Conservation (phyloP, 2,797 vertebrate species). For the Chloroceryle amazona region DNA sequence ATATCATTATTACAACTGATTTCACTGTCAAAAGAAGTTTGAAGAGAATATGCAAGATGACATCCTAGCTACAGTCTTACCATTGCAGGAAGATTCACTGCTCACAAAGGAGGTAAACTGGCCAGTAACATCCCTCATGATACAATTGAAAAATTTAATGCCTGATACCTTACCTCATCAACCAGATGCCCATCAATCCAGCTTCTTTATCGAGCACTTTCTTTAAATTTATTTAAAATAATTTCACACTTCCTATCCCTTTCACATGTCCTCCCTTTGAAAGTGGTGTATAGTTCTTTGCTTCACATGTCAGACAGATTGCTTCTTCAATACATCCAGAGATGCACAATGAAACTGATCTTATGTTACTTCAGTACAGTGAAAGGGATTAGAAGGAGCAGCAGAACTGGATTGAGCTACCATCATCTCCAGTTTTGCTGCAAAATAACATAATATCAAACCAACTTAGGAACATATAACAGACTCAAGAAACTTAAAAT, state of each 20-base stretch:
- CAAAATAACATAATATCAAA: not conserved
- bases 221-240: not conserved
- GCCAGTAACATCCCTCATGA: not conserved
- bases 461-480: not conserved
- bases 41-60: not conserved
- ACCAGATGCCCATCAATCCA: not conserved
- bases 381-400: not conserved
- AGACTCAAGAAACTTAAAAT: not conserved
- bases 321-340: not conserved
- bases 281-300: not conserved
- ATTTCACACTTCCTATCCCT: not conserved
- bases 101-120: not conserved
- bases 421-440: not conserved
- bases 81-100: accelerated
- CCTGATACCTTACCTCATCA: not conserved
- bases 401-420: not conserved
- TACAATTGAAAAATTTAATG: not conserved
- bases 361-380: not conserved
- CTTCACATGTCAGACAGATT: not conserved
- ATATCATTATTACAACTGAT: not conserved
- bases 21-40: not conserved
- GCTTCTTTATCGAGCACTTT: not conserved
- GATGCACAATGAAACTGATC: not conserved
- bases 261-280: not conserved
- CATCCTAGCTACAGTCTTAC: not conserved